Base-by-base conservation (phyloP, 2,888 invertebrate species). In the Halictus quadricinctus region DNA sequence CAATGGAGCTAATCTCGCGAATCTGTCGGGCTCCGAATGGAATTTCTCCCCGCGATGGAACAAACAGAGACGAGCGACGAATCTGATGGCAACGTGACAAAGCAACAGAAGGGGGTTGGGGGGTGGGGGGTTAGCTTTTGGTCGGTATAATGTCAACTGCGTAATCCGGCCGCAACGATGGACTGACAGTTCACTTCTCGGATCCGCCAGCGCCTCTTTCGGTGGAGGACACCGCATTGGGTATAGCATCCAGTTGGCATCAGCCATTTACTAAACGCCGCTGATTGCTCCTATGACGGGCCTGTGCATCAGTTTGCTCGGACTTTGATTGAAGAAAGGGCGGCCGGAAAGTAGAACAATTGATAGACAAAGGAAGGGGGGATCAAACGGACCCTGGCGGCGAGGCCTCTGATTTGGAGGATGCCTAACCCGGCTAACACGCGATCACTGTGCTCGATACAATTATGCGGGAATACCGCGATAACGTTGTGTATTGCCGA, bases 1-100 rank as follows among this genome's bases (percentile, higher is more conserved):
- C 92, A 87, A 91, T 88, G 85, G 75, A 90, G 88, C 86, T 91
- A 91, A 91, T 91, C 89, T 88, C 88, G 81, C 74, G 86, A 81
- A 88, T 79, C 80, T 81, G 84, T 81, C 58, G 10, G 21, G 83
- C 43, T 84, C 72, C 87, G 80, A 85, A 86, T 86, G 88, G 87
- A 90, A 91, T 90, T 89, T 80, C 91, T 86, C 88, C 84, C 73
- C 76, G 86, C 79, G 78, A 74, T 60, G 77, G 73, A 74, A 81
- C 80, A 80, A 75, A 70, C 76, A 72, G 74, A 73, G 72, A 54
- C 15, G 18, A 15, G 74, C 21, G 80, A 78, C 48, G 66, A 75
- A 48, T 72, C 60, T 15, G 69, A 69, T 43, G 36, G 36, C 60
- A 18, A 50, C 36, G 73, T 78, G 72, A 72, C 50, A 54, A 69